Evolutionary conservation across 2,888 invertebrate genomes (phyloP), one percentile per base, ranked within the genome.

Genomic region (Meandrusa payeni): DNA sequence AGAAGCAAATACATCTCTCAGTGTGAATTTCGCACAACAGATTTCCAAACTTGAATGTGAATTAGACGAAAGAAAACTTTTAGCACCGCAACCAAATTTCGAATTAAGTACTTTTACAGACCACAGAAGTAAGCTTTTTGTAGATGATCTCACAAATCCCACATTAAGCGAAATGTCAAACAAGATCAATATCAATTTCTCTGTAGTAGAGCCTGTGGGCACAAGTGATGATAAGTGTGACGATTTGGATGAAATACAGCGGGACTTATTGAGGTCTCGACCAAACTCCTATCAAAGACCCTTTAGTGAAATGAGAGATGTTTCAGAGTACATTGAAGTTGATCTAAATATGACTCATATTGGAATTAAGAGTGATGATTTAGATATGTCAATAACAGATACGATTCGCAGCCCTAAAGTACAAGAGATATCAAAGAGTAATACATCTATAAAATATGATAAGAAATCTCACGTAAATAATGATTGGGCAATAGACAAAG

Each of bases 311-410:
- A 47, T 48, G 2, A 64, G 54, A 2, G 61, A 69, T 27, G 41
- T 71, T 6, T 81, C 80, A 0, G 78, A 77, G 33, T 82, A 78
- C 39, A 76, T 83, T 12, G 83, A 82, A 52, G 52, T 86, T 0
- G 85, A 85, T 63, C 50, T 85, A 1, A 76, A 85, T 23, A 63
- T 59, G 46, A 86, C 83, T 0, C 67, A 70, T 22, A 57, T 62
- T 3, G 56, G 50, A 0, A 11, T 65, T 1, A 57, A 46, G 1
- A 64, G 57, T 27, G 70, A 76, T 11, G 72, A 68, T 2, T 73
- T 66, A 6, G 77, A 86, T 48, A 83, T 86, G 82, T 83, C 85
- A 0, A 77, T 85, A 20, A 85, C 85, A 1, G 79, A 82, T 15
- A 76, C 74, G 0, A 60, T 86, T 7, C 62, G 55, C 1, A 71